Conservation (phyloP, 2,797 vertebrate species). For the Champsocephalus esox region DNA sequence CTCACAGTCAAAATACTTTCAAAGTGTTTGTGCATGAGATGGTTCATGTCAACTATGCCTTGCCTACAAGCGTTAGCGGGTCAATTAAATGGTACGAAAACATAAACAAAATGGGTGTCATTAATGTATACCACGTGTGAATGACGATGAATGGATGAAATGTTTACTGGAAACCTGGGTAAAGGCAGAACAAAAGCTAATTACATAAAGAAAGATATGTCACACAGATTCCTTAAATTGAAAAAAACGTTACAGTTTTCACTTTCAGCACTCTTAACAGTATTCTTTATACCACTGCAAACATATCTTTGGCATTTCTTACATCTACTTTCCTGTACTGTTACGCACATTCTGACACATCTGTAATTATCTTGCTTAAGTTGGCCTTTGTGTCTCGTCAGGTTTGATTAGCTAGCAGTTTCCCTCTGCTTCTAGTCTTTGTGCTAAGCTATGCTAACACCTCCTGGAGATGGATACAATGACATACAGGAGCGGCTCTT, state of each 20-base stretch:
- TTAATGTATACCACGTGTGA: background rate
- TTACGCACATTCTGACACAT: background rate
- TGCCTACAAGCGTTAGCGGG: no score
- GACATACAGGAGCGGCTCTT: slow-evolving; percentile 12
- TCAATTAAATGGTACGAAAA: no score
- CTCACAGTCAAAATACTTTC: background rate
- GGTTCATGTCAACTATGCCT: no score
- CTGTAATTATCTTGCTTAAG: background rate
- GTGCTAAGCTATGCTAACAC: slow-evolving; percentile 28
- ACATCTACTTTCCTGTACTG: background rate
- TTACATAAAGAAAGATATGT: background rate
- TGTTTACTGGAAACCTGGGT: background rate
- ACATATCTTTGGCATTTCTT: slow-evolving; percentile 7
- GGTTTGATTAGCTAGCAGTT: slow-evolving; percentile 8
- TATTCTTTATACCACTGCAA: background rate
- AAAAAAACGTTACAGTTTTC: background rate
- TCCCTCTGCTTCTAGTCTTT: slow-evolving; percentile 19
- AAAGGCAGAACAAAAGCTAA: background rate
- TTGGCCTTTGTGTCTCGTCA: background rate
- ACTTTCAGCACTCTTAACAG: background rate
- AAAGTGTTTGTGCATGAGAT: no score
- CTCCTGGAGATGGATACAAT: background rate
- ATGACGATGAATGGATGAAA: background rate
- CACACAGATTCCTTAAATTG: background rate
- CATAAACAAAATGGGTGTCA: background rate